Evolutionary conservation across 1,140 invertebrate genomes (phyloP).

Genomic region (Prorops nasuta): DNA sequence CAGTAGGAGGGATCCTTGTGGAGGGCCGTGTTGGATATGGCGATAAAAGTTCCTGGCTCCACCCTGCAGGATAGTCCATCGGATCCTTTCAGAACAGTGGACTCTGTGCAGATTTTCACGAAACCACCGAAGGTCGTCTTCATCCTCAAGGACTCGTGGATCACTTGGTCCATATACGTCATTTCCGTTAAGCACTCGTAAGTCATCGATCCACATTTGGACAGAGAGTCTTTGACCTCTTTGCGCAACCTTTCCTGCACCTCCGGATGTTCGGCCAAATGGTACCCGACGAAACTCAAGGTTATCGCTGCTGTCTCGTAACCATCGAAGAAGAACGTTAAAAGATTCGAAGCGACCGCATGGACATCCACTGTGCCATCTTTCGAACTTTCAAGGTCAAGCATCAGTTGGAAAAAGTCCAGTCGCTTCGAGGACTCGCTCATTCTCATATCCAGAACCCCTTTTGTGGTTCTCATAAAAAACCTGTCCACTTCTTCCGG

Average conservation of each 20-base stretch:
- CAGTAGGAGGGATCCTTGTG: slow-evolving; percentile 59
- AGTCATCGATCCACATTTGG: slow-evolving; percentile 52
- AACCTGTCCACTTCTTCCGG: slow-evolving; percentile 5
- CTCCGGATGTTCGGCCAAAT: slow-evolving; percentile 9
- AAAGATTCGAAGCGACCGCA: slow-evolving; percentile 7
- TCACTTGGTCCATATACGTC: slow-evolving; percentile 59
- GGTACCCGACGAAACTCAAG: slow-evolving; percentile 2
- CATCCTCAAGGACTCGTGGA: slow-evolving; percentile 50
- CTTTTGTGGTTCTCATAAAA: slow-evolving; percentile 17
- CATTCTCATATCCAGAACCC: slow-evolving; percentile 11
- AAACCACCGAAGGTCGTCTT: slow-evolving; percentile 35
- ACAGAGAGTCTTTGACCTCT: slow-evolving; percentile 12
- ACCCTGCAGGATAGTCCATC: slow-evolving; percentile 21
- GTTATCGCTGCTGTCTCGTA: slow-evolving; percentile 20
- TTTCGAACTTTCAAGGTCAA: slow-evolving; percentile 18
- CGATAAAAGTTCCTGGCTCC: slow-evolving; percentile 33
- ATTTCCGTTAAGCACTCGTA: slow-evolving; percentile 62
- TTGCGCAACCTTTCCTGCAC: slow-evolving; percentile 24
- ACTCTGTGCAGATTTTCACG: slow-evolving; percentile 36
- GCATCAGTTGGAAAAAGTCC: slow-evolving; percentile 33
- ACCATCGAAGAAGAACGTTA: slow-evolving; percentile 25
- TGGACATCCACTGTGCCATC: slow-evolving; percentile 17
- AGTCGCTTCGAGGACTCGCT: slow-evolving; percentile 6
- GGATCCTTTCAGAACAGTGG: slow-evolving; percentile 29
- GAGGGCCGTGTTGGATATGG: slow-evolving; percentile 42